These are phyloP conservation scores for Harpagifer antarcticus DNA, from an alignment of 2,797 vertebrate genomes.

Conservation along the genomic window DNA sequence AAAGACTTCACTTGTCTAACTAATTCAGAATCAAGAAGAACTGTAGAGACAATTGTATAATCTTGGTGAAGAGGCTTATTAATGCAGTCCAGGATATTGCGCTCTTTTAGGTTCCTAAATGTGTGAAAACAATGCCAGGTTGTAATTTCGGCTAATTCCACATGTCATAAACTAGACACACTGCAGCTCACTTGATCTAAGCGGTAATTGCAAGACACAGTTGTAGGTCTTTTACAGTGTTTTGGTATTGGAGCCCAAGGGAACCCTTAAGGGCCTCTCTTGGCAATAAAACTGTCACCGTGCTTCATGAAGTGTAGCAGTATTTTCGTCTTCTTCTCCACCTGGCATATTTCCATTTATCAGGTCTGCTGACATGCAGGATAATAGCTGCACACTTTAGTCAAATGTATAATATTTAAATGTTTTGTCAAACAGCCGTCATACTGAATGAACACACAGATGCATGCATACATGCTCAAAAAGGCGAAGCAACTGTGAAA, in stretches of 20 bases:
- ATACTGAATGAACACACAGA: background rate
- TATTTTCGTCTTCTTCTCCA: slow-evolving; percentile 22
- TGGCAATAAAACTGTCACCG: slow-evolving; percentile 57
- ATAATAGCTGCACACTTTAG: slow-evolving; percentile 46
- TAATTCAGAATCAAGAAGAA: slow-evolving; percentile 41
- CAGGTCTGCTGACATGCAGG: slow-evolving; percentile 29
- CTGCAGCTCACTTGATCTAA: slow-evolving; percentile 33
- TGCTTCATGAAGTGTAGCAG: slow-evolving; percentile 51
- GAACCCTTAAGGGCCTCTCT: slow-evolving; percentile 50
- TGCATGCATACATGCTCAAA: slow-evolving; percentile 6
- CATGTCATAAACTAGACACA: slow-evolving; percentile 34
- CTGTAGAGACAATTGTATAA: background rate
- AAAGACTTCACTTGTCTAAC: slow-evolving; percentile 32
- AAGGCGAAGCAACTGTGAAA: background rate
- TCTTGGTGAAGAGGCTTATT: slow-evolving; percentile 19
- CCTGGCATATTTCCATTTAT: slow-evolving; percentile 58
- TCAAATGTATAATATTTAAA: slow-evolving; percentile 52
- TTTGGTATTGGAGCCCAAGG: slow-evolving; percentile 41
- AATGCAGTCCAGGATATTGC: background rate
- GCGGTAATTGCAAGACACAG: slow-evolving; percentile 44
- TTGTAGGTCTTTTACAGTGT: slow-evolving; percentile 30
- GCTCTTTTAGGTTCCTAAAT: slow-evolving; percentile 17
- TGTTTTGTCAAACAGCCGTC: slow-evolving; percentile 31
- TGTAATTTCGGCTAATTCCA: slow-evolving; percentile 57
- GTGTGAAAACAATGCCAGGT: slow-evolving; percentile 35